A percentile compares a stretch with the other conserved stretches of the same genome.
Evolutionary conservation across 2,888 invertebrate species (phyloP).

Genomic region (Sympetrum striolatum): DNA sequence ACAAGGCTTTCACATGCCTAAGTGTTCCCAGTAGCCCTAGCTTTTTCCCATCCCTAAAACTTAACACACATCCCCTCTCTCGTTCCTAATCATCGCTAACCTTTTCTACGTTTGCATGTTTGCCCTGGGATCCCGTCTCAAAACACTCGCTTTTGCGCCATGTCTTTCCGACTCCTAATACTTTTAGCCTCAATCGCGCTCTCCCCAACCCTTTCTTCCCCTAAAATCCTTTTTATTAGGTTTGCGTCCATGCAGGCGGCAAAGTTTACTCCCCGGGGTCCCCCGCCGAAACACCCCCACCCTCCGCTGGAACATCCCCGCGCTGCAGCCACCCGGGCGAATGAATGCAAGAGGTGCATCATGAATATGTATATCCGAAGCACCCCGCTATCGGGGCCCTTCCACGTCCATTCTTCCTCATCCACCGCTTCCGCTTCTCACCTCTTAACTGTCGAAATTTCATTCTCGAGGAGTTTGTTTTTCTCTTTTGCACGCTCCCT

Average conservation of each 20-base stretch:
- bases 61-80: background rate
- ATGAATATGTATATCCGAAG: slow-evolving; percentile 30
- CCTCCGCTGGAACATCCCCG: background rate
- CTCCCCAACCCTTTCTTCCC: background rate
- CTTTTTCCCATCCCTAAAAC: background rate
- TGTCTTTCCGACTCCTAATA: slow-evolving; percentile 17
- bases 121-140: slow-evolving; percentile 18
- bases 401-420: background rate
- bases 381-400: background rate
- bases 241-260: slow-evolving; percentile 24
- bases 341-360: slow-evolving; percentile 34
- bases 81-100: slow-evolving; percentile 11
- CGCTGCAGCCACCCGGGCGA: slow-evolving; percentile 16
- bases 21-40: background rate
- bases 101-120: slow-evolving; percentile 11
- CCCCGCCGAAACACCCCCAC: background rate
- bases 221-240: slow-evolving; percentile 36
- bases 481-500: background rate
- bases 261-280: slow-evolving; percentile 26
- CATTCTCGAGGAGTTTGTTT: background rate
- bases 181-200: slow-evolving; percentile 10
- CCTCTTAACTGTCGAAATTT: background rate
- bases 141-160: slow-evolving; percentile 27
- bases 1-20: background rate
- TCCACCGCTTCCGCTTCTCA: background rate